A percentile compares a stretch with the other conserved stretches of the same genome.
Conservation (phyloP, 2,797 vertebrate species). For the Callimico goeldii region DNA sequence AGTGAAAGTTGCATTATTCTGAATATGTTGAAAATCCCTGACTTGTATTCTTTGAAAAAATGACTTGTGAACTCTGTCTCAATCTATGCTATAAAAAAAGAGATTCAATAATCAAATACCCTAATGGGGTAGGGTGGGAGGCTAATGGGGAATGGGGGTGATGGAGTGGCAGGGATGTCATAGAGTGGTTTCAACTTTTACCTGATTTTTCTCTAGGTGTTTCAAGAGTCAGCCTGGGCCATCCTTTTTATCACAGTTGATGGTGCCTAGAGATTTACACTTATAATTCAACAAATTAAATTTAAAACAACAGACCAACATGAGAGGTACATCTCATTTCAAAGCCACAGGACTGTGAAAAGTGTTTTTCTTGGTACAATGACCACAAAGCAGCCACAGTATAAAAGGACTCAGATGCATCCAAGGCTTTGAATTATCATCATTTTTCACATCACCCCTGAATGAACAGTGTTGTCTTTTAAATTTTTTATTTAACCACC, state of each 20-base stretch:
- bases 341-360: conserved; percentile 32
- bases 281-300: conserved; percentile 54
- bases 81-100: neutral
- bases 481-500: conserved; percentile 41
- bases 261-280: neutral
- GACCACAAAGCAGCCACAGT: neutral
- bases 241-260: neutral
- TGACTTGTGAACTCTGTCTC: neutral
- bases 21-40: neutral
- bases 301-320: conserved; percentile 48
- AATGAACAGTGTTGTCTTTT: conserved; percentile 11
- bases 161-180: neutral
- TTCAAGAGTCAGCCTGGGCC: neutral
- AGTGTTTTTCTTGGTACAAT: conserved; percentile 56
- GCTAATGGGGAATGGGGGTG: neutral
- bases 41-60: neutral
- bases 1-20: neutral
- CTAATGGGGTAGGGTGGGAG: neutral
- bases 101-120: neutral
- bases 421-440: conserved; percentile 21
- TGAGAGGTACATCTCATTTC: conserved; percentile 51
- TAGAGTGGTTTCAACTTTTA: neutral
- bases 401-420: neutral
- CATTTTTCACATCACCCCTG: conserved; percentile 39
- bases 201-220: neutral